A percentile compares a stretch with the other conserved stretches of the same genome.
phyloP scores from a whole-genome alignment of 1,140 invertebrate species.

The Sitobion miscanthi region DNA sequence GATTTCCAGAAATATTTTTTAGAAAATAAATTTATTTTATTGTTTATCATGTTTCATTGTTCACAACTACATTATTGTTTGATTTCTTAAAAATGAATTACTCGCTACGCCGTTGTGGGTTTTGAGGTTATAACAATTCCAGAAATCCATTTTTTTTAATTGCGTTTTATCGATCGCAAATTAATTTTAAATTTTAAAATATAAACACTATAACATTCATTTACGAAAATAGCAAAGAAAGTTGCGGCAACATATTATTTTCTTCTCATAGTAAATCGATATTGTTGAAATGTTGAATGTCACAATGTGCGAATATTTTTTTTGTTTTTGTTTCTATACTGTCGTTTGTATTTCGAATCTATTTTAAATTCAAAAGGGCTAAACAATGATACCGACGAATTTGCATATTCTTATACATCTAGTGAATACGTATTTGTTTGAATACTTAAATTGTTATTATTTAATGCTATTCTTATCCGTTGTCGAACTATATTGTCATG shows the following conservation, averaged over 20 bases:
- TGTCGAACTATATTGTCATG: background rate
- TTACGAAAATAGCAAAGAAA: background rate
- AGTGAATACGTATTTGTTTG: background rate
- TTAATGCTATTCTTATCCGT: background rate
- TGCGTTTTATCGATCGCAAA: background rate
- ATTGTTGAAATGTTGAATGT: background rate
- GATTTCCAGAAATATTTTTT: background rate
- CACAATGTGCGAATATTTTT: conserved; percentile 19
- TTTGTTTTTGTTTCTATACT: background rate
- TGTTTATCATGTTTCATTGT: too few species aligned
- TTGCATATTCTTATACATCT: conserved; percentile 19
- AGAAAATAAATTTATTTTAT: background rate
- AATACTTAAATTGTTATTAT: conserved; percentile 1
- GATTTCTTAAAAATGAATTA: too few species aligned
- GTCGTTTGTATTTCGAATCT: conserved; percentile 14
- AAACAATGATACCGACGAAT: background rate
- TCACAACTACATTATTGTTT: too few species aligned
- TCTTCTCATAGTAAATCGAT: background rate
- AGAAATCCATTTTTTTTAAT: background rate
- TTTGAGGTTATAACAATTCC: background rate
- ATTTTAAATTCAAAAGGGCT: background rate
- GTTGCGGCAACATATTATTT: background rate
- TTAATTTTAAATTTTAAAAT: background rate
- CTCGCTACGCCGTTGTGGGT: too few species aligned
- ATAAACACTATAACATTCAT: background rate